phyloP scores from a whole-genome alignment of 2,888 invertebrate genomes.

The Pharmacophagus antenor region DNA sequence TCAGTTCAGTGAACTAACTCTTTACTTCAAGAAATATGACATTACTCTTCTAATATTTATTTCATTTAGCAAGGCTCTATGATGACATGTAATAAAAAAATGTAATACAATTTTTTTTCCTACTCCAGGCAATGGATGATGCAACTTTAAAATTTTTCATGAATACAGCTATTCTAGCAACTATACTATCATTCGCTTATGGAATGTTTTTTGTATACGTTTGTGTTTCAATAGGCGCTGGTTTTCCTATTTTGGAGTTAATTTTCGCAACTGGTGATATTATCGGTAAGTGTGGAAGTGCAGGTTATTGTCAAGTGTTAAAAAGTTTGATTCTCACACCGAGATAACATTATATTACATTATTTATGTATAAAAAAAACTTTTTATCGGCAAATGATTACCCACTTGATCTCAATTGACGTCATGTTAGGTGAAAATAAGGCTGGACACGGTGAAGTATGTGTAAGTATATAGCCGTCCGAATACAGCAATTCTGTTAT shows the following conservation, averaged over 20 bases:
- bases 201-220: conserved; percentile 49
- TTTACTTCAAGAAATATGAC: no score
- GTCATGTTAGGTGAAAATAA: no score
- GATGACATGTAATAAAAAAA: no score
- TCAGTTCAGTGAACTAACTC: no score
- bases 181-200: conserved; percentile 49
- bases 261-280: conserved; percentile 52
- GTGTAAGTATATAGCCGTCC: no score
- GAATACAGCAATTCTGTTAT: no score
- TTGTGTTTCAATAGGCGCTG: conserved; percentile 47
- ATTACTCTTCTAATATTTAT: not conserved
- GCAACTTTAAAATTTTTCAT: conserved; percentile 42
- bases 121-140: conserved; percentile 43
- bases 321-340: not conserved
- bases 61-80: not conserved
- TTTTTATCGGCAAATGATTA: no score
- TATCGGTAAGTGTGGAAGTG: conserved; percentile 49
- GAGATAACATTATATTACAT: no score
- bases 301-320: no score
- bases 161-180: conserved; percentile 40
- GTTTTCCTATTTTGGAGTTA: conserved; percentile 57
- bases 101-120: not conserved
- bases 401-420: no score
- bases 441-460: no score
- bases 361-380: not conserved